Percentiles rank a stretch among this genome's conserved stretches.
Evolutionary conservation across 92 coral and sea anemone genomes (phyloP).

Genomic region (Paragorgia papillata): DNA sequence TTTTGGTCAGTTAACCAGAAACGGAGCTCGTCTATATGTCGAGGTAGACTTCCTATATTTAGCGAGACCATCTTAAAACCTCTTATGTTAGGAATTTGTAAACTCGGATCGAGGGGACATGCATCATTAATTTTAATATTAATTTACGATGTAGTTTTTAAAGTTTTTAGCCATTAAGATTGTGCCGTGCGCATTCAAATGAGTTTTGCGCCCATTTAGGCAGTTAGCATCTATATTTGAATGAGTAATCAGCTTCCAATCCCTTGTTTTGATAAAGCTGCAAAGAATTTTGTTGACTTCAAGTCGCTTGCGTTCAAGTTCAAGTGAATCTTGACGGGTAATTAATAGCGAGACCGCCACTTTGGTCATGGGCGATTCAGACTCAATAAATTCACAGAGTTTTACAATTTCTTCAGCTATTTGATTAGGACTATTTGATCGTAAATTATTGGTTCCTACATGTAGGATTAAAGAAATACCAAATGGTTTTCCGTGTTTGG

Average conservation of each 20-base stretch:
- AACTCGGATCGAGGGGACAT: neutral
- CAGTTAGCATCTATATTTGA: neutral
- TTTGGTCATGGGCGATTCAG: constrained; percentile 16
- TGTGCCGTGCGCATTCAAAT: constrained; percentile 28
- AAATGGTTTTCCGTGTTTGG: no score
- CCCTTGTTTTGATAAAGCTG: constrained; percentile 10
- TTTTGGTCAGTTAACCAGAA: neutral
- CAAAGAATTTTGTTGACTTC: constrained; percentile 37
- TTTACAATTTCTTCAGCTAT: constrained; percentile 50
- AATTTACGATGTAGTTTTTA: neutral
- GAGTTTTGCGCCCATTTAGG: constrained; percentile 24
- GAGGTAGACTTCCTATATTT: neutral
- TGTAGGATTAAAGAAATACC: no score
- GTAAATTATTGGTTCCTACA: constrained; percentile 47
- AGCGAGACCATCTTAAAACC: constrained; percentile 7
- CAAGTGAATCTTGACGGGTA: neutral
- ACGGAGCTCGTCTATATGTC: neutral
- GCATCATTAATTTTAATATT: neutral
- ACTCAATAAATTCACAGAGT: constrained; percentile 15
- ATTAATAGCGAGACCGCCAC: constrained; percentile 42
- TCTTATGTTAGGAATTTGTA: neutral
- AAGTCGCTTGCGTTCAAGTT: neutral
- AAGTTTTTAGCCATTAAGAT: neutral
- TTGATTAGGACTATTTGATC: constrained; percentile 1
- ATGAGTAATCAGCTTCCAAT: constrained; percentile 34